Evolutionary conservation across 1,140 invertebrate species (phyloP).

Genomic region (Mactra quadrangularis): DNA sequence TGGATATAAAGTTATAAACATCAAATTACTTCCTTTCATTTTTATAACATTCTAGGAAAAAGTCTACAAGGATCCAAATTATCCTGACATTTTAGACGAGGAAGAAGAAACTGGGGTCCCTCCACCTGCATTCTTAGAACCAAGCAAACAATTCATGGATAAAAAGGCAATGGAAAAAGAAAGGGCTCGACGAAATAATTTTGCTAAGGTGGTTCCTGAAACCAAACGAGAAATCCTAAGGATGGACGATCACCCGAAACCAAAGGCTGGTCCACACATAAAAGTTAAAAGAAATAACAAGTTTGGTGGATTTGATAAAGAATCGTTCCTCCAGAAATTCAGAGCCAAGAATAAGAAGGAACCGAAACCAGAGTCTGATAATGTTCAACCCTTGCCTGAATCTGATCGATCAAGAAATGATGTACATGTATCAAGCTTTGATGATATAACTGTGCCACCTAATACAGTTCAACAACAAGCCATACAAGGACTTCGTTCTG

Average conservation of each 20-base stretch:
- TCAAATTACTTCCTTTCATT: too few relatives aligned
- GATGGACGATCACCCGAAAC: constrained; percentile 15
- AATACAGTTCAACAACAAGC: constrained; percentile 21
- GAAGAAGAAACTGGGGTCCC: constrained; percentile 22
- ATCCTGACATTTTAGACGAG: constrained; percentile 22
- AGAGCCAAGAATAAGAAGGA: neutral
- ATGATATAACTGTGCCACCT: neutral
- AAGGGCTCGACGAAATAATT: constrained; percentile 4
- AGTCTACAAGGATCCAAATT: neutral
- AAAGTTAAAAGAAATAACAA: constrained; percentile 2
- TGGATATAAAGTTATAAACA: too few relatives aligned
- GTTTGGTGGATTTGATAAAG: constrained; percentile 11
- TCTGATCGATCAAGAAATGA: constrained; percentile 13
- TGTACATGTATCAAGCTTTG: neutral
- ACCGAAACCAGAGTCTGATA: neutral
- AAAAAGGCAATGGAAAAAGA: constrained; percentile 7
- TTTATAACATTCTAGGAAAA: too few relatives aligned
- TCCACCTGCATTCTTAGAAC: neutral
- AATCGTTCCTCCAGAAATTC: constrained; percentile 1
- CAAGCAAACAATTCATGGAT: constrained; percentile 7
- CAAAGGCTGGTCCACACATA: neutral
- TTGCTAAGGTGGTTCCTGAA: constrained; percentile 15
- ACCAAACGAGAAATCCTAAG: constrained; percentile 5
- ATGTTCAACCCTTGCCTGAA: neutral
- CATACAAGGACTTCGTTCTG: neutral